Evolutionary conservation across 2,113 vertebrate species (phyloP), one percentile per base, ranked within the genome.

Genomic region (Cepphus grylle): DNA sequence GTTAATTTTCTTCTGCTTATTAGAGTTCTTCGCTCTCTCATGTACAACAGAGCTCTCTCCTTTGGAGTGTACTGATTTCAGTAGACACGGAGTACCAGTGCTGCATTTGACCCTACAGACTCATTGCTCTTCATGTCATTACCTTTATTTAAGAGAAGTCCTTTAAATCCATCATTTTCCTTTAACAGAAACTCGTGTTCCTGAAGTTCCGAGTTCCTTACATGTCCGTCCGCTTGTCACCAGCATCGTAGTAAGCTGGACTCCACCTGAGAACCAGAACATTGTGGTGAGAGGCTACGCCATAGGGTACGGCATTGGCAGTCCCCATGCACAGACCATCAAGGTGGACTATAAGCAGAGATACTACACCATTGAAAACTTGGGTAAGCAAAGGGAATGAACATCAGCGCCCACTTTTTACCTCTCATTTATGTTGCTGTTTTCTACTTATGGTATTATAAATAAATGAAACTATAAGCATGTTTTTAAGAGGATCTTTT

Each of bases 201-300:
- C 99, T 1, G 99, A 99, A 84, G 98, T 99, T 66, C 99, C 99
- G 9, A 99, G 99, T 81, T 99, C 99, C 8, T 98, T 99, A 38
- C 99, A 99, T 0, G 99, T 99, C 49, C 99, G 99, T 3, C 98
- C 99, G 0, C 98, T 99, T 38, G 98, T 99, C 81, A 99, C 98
- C 93, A 99, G 99, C 81, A 99, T 99, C 4, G 99, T 99, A 32
- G 99, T 99, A 29, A 99, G 99, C 97, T 99, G 99, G 99, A 99
- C 99, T 5, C 99, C 99, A 0, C 99, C 99, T 0, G 99, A 99
- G 97, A 99, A 99, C 97, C 99, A 99, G 98, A 99, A 99, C 96
- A 99, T 99, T 4, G 99, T 99, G 96, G 99, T 99, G 76, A 98
- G 99, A 38, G 99, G 99, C 25, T 99, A 99, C 30, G 98, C 98